These are phyloP conservation scores for Habropoda laboriosa DNA, from an alignment of 1,140 invertebrate genomes.

Conservation along the genomic window DNA sequence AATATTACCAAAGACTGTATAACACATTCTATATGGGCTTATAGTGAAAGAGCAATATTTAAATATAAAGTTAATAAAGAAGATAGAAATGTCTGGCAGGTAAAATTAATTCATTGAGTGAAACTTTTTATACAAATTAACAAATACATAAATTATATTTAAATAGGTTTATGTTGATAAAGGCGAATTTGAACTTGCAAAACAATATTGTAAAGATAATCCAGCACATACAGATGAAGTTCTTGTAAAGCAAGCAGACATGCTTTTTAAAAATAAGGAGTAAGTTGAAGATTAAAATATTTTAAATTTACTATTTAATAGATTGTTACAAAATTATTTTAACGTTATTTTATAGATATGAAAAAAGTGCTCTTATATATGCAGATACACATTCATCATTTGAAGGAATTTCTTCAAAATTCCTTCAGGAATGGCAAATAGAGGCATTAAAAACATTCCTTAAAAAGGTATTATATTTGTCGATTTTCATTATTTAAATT, in stretches of 20 bases:
- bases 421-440: constrained; percentile 91
- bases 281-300: constrained; percentile 77
- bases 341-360: constrained; percentile 82
- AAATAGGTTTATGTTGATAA: constrained; percentile 91
- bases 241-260: constrained; percentile 93
- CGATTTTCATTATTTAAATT: background rate
- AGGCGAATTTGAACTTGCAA: constrained; percentile 93
- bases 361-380: constrained; percentile 92
- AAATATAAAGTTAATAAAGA: constrained; percentile 93
- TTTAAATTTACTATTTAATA: background rate
- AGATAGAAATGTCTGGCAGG: constrained; percentile 93
- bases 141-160: constrained; percentile 73
- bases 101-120: constrained; percentile 61
- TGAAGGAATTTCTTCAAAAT: constrained; percentile 96
- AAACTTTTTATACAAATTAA: constrained; percentile 25
- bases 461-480: constrained; percentile 84
- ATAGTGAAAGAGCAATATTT: constrained; percentile 91
- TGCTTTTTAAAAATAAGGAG: constrained; percentile 90
- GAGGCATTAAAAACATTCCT: constrained; percentile 94
- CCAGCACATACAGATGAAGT: constrained; percentile 92
- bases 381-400: constrained; percentile 95
- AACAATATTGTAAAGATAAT: constrained; percentile 90
- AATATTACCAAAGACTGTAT: constrained; percentile 92
- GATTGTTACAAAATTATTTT: constrained; percentile 25
- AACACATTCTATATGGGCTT: constrained; percentile 92